phyloP scores from a whole-genome alignment of 2,888 invertebrate genomes.

The Nemoura dubitans region DNA sequence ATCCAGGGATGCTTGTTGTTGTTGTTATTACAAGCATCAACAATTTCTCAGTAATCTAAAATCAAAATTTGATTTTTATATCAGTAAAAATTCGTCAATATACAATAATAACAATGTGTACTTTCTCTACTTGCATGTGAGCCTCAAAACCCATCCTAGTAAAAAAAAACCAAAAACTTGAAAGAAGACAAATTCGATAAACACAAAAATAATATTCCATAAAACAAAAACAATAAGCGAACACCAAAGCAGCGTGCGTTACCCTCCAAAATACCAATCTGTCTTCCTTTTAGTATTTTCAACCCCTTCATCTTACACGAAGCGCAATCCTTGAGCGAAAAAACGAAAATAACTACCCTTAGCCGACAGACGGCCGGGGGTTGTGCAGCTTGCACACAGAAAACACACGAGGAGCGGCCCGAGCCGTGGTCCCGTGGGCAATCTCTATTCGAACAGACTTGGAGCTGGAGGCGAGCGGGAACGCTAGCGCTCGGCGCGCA shows the following conservation, averaged over 20 bases:
- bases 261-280: background rate
- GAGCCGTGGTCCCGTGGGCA: background rate
- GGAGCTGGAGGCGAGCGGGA: background rate
- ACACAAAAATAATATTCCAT: background rate
- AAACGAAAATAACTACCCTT: conserved; percentile 12
- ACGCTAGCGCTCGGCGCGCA: background rate
- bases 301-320: background rate
- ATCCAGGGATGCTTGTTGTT: too few species aligned
- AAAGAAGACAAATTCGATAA: background rate
- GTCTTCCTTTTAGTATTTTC: background rate
- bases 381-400: background rate
- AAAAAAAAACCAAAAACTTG: too few species aligned
- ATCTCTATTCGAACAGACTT: background rate
- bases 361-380: background rate
- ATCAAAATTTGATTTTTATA: too few species aligned
- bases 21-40: too few species aligned
- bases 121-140: too few species aligned
- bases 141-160: too few species aligned
- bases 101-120: too few species aligned
- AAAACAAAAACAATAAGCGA: background rate
- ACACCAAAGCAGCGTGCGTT: background rate
- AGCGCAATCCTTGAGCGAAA: background rate
- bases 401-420: background rate
- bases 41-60: too few species aligned
- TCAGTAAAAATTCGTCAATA: too few species aligned